phyloP scores from a whole-genome alignment of 2,797 vertebrate genomes.

The Pipistrellus nathusii region DNA sequence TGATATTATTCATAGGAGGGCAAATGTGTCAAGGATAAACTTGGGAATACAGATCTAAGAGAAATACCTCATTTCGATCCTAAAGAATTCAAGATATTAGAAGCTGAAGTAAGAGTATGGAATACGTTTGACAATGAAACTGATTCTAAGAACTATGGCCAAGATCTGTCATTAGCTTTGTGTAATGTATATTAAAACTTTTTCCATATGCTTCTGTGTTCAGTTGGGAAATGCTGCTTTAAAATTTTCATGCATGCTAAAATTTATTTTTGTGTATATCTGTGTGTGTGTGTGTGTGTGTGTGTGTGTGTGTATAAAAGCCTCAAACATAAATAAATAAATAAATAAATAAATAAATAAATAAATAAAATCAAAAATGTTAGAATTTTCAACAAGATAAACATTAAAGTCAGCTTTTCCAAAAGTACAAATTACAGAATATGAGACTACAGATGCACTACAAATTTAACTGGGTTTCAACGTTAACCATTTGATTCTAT shows the following conservation, averaged over 20 bases:
- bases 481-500: slow-evolving; percentile 23
- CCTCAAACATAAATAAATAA: neutral
- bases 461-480: neutral
- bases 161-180: neutral
- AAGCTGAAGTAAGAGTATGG: slow-evolving; percentile 36
- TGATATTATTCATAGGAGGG: slow-evolving; percentile 54
- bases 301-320: neutral
- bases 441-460: neutral
- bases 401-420: slow-evolving; percentile 24
- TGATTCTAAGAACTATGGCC: neutral
- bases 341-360: neutral
- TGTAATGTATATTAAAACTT: neutral
- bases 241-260: slow-evolving; percentile 28
- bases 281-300: neutral
- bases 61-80: slow-evolving; percentile 61
- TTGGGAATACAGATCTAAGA: slow-evolving; percentile 44
- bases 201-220: neutral
- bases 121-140: slow-evolving; percentile 43
- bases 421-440: slow-evolving; percentile 47
- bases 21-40: neutral
- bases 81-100: slow-evolving; percentile 59
- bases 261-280: neutral
- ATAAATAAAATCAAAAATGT: neutral
- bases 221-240: neutral
- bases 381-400: neutral